A percentile compares a stretch with the other conserved stretches of the same genome.
phyloP scores from a whole-genome alignment of 2,113 vertebrate genomes.

The Pyrgilauda ruficollis region DNA sequence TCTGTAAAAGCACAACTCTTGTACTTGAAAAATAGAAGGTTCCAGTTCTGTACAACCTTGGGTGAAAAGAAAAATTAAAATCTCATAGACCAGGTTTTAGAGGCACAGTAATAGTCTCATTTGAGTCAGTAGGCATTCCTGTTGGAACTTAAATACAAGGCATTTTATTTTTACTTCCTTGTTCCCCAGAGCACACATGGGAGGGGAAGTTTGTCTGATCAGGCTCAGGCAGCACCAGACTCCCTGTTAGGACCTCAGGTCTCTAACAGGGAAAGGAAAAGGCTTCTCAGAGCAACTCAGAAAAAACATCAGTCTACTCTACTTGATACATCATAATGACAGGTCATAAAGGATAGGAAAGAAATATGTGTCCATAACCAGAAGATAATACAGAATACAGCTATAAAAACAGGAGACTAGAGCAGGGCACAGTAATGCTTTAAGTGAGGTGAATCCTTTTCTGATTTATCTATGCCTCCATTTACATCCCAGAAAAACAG shows the following conservation, averaged over 20 bases:
- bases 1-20: slow-evolving; percentile 16
- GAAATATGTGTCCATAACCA: not conserved
- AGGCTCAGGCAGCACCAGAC: not conserved
- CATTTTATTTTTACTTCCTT: slow-evolving; percentile 32
- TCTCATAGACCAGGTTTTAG: not conserved
- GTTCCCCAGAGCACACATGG: not conserved
- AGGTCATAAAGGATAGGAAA: not conserved
- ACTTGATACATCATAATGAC: not conserved
- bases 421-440: not conserved
- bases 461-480: not conserved
- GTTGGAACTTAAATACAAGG: not conserved
- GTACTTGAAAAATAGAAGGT: not conserved
- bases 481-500: not conserved
- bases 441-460: not conserved
- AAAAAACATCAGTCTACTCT: not conserved
- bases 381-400: not conserved
- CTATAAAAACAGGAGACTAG: not conserved
- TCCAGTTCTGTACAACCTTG: not conserved
- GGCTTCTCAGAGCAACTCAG: not conserved
- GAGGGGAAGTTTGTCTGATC: not conserved
- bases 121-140: not conserved
- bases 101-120: not conserved
- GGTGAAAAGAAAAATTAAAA: not conserved
- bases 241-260: not conserved
- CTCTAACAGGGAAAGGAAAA: not conserved